Conservation (phyloP, 2,113 vertebrate species). For the Tachysurus fulvidraco region DNA sequence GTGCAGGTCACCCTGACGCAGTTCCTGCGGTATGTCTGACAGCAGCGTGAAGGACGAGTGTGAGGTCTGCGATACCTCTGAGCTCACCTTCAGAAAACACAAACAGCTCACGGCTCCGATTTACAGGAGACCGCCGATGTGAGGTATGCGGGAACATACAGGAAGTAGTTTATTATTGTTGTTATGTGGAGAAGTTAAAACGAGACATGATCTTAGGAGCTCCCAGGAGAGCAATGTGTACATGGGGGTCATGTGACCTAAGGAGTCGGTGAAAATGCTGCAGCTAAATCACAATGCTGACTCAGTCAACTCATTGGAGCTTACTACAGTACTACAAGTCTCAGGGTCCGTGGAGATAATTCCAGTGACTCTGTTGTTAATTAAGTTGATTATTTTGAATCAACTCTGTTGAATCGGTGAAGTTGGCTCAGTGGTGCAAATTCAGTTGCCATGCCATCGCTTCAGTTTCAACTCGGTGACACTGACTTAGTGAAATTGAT, state of each 20-base stretch:
- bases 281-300: background rate
- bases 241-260: conserved; percentile 4
- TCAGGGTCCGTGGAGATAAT: too few species aligned
- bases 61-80: background rate
- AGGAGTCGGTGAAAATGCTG: conserved; percentile 8
- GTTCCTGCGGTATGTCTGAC: conserved; percentile 5
- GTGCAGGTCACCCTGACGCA: conserved; percentile 15
- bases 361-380: background rate
- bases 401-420: background rate
- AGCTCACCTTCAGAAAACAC: conserved; percentile 18
- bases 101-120: background rate
- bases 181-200: conserved; percentile 24
- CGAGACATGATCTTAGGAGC: conserved; percentile 9
- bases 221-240: conserved; percentile 14
- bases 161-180: too few species aligned
- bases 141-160: too few species aligned
- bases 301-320: background rate
- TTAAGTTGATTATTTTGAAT: background rate
- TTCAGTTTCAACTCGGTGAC: background rate
- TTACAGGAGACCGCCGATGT: background rate
- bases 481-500: background rate
- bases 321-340: too few species aligned
- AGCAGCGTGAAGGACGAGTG: background rate
- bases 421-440: background rate
- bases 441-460: background rate